phyloP scores from a whole-genome alignment of 2,113 vertebrate species.

The Probosciger aterrimus region DNA sequence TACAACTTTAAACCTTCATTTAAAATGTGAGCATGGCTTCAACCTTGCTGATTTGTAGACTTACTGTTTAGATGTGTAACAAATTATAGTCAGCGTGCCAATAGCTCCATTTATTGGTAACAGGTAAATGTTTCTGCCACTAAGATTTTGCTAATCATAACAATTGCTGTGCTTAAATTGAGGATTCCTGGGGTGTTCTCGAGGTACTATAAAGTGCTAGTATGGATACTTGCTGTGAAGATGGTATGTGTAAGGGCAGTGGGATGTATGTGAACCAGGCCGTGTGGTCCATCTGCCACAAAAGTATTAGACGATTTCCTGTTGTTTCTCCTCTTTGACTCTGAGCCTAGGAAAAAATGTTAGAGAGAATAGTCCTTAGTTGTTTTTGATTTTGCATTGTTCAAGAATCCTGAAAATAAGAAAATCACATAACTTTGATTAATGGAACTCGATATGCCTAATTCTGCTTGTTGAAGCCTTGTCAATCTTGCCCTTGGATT shows the following conservation, averaged over 20 bases:
- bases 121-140: background rate
- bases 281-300: background rate
- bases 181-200: background rate
- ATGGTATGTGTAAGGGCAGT: background rate
- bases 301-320: background rate
- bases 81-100: background rate
- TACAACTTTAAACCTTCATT: background rate
- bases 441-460: background rate
- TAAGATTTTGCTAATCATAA: background rate
- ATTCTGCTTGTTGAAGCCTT: background rate
- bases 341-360: background rate
- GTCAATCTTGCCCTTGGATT: background rate
- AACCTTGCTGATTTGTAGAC: background rate
- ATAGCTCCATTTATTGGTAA: background rate
- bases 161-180: background rate
- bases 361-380: background rate
- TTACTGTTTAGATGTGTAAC: background rate
- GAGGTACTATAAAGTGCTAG: background rate
- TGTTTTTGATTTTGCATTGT: background rate
- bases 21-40: background rate
- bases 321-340: background rate
- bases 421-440: background rate
- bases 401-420: background rate
- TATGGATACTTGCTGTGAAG: background rate
- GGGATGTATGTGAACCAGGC: background rate